These are phyloP conservation scores for Malurus splendens DNA, from an alignment of 2,797 vertebrate species.

Conservation along the genomic window DNA sequence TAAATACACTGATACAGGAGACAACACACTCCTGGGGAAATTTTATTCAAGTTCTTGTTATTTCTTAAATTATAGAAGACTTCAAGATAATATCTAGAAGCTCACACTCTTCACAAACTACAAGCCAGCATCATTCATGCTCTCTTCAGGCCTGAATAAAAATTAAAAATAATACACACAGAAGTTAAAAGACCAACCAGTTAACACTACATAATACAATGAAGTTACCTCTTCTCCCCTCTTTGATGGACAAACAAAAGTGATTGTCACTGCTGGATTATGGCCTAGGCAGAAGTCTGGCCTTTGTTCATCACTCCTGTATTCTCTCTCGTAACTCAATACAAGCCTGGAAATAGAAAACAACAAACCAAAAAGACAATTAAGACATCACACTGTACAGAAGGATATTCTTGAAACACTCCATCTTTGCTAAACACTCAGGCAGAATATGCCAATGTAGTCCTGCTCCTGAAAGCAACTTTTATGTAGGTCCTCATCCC, in stretches of 20 bases:
- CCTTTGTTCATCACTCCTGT: not conserved
- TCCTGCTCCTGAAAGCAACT: not conserved
- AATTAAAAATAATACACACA: not conserved
- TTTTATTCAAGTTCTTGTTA: not conserved
- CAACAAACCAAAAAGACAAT: not conserved
- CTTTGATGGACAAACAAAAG: constrained; percentile 87
- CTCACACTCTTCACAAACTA: not conserved
- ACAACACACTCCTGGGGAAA: not conserved
- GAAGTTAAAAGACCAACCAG: not conserved
- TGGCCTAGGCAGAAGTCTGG: constrained; percentile 80
- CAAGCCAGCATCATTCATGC: not conserved
- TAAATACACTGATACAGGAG: not conserved
- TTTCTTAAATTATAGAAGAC: not conserved
- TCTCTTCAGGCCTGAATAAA: not conserved
- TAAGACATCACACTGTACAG: not conserved
- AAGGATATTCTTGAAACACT: not conserved
- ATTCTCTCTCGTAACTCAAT: constrained; percentile 74
- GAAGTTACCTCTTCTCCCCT: constrained; percentile 75
- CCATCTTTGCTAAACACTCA: not conserved
- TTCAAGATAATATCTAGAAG: not conserved
- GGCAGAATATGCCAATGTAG: not conserved
- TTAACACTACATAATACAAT: not conserved
- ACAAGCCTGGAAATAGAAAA: constrained; percentile 72
- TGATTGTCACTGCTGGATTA: constrained; percentile 84
- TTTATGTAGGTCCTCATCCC: not conserved